Conservation (phyloP, 2,113 vertebrate species). For the Chloropsis cyanopogon region DNA sequence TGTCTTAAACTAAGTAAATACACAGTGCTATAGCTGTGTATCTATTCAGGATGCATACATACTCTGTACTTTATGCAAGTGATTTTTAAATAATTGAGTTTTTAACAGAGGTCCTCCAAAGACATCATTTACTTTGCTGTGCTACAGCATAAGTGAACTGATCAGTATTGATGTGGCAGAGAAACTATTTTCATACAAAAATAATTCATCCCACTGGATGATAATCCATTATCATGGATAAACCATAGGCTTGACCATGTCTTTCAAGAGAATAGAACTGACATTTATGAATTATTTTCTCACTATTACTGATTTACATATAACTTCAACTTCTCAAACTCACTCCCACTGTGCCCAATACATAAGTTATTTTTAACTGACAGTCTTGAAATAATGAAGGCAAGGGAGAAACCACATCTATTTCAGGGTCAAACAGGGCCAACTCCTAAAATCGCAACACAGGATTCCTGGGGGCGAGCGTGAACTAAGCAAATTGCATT, state of each 20-base stretch:
- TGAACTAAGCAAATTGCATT: conserved; percentile 35
- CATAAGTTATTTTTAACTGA: conserved; percentile 7
- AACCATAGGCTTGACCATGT: not conserved
- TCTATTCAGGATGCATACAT: accelerated
- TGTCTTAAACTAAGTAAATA: not conserved
- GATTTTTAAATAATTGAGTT: not conserved
- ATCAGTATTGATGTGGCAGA: not conserved
- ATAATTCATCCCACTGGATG: not conserved
- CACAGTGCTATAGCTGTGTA: not conserved
- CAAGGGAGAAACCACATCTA: conserved; percentile 17
- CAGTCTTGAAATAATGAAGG: not conserved
- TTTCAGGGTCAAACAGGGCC: conserved; percentile 18
- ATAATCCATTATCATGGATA: not conserved
- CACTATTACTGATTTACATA: not conserved
- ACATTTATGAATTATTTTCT: conserved; percentile 13
- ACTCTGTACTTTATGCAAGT: not conserved
- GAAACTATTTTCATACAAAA: not conserved
- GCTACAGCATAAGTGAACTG: not conserved
- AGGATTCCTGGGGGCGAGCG: conserved; percentile 47
- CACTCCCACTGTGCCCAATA: conserved; percentile 4
- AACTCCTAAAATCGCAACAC: conserved; percentile 43
- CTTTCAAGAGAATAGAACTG: not conserved
- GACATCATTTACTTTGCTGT: accelerated
- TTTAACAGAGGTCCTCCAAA: not conserved
- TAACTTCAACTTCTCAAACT: conserved; percentile 13